A percentile compares a stretch with the other conserved stretches of the same genome.
Conservation (phyloP, 2,888 invertebrate genomes). For the Notocelia uddmanniana region DNA sequence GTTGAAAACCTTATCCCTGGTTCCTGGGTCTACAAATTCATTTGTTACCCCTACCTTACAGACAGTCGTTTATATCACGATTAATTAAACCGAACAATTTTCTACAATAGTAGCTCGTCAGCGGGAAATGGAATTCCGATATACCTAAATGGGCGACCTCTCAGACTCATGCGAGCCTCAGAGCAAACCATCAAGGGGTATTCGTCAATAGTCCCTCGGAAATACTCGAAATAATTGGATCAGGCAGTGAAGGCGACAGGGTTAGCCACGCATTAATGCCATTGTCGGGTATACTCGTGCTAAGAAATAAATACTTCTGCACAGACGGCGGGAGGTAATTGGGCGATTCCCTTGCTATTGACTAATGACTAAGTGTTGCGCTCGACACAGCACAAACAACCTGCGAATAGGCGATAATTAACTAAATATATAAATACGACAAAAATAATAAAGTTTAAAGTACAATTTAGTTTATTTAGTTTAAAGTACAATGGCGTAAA, state of each 20-base stretch:
- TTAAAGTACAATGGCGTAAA: too few relatives aligned
- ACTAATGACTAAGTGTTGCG: background rate
- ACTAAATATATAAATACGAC: too few relatives aligned
- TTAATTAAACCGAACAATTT: conserved; percentile 33
- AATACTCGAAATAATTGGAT: conserved; percentile 53
- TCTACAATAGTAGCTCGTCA: conserved; percentile 43
- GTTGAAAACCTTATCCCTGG: background rate
- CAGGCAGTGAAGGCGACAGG: conserved; percentile 47
- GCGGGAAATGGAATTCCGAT: conserved; percentile 43
- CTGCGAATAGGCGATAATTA: too few relatives aligned
- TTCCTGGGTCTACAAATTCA: background rate
- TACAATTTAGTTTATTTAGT: too few relatives aligned
- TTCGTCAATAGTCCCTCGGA: conserved; percentile 51
- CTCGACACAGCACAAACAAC: too few relatives aligned
- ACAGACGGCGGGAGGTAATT: conserved; percentile 11
- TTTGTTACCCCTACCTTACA: background rate
- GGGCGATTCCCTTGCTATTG: conserved; percentile 9
- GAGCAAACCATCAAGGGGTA: conserved; percentile 42
- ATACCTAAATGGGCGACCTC: conserved; percentile 42
- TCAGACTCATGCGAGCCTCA: conserved; percentile 36
- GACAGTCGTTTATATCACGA: conserved; percentile 4
- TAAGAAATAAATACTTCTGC: conserved; percentile 33
- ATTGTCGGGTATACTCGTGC: conserved; percentile 43
- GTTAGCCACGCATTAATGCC: conserved; percentile 47
- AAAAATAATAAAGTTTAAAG: too few relatives aligned